Conservation (phyloP, 1,140 invertebrate species). For the Aphis gossypii region DNA sequence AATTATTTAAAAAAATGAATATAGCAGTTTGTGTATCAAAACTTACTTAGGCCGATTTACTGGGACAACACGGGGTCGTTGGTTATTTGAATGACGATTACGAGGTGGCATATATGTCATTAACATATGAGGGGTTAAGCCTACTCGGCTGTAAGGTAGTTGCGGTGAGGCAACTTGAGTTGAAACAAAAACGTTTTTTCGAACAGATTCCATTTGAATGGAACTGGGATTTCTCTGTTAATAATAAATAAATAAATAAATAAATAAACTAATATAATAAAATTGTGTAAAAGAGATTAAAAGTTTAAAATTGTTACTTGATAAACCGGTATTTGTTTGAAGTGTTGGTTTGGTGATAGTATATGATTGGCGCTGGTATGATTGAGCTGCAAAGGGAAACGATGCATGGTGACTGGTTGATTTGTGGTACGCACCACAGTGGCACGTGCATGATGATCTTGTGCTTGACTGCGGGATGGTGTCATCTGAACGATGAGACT, state of each 20-base stretch:
- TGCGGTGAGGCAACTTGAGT: conserved; percentile 23
- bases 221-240: conserved; percentile 50
- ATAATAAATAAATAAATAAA: background rate
- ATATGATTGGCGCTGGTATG: conserved; percentile 54
- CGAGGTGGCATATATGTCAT: conserved; percentile 55
- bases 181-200: conserved; percentile 57
- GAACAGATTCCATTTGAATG: conserved; percentile 53
- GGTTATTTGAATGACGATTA: conserved; percentile 43
- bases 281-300: background rate
- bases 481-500: conserved; percentile 52
- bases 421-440: conserved; percentile 21
- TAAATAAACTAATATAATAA: background rate
- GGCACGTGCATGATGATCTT: conserved; percentile 53
- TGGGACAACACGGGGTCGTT: conserved; percentile 47
- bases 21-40: background rate
- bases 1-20: background rate
- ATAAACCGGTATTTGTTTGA: conserved; percentile 57
- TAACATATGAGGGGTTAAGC: conserved; percentile 53
- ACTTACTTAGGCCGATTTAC: conserved; percentile 42
- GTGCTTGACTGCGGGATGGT: conserved; percentile 52
- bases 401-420: conserved; percentile 53
- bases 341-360: conserved; percentile 50
- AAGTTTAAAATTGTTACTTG: background rate
- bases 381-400: conserved; percentile 52
- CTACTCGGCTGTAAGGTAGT: conserved; percentile 40